Evolutionary conservation across 2,797 vertebrate species (phyloP).

Genomic region (Miichthys miiuy): DNA sequence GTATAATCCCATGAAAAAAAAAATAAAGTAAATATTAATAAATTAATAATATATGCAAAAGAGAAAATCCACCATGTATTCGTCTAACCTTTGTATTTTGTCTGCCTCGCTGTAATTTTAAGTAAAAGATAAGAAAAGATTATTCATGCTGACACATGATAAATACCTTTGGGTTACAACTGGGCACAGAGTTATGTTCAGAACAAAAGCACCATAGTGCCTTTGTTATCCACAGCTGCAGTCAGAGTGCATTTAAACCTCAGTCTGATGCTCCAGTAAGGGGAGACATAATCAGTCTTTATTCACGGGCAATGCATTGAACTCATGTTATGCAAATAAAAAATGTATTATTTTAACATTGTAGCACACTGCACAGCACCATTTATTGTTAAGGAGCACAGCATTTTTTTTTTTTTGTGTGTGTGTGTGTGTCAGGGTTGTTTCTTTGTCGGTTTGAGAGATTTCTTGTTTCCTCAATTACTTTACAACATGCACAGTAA

Average conservation of each 20-base stretch:
- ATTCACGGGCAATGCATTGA: background rate
- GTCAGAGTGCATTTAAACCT: background rate
- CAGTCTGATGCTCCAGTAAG: background rate
- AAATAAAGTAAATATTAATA: too few species aligned
- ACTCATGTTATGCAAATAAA: background rate
- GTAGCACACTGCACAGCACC: background rate
- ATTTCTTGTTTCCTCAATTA: background rate
- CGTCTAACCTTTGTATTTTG: background rate
- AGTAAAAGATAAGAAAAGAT: background rate
- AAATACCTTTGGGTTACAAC: background rate
- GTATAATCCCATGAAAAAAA: background rate
- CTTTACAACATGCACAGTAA: slow-evolving; percentile 5
- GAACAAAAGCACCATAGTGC: background rate
- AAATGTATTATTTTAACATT: background rate
- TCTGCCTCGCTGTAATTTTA: background rate
- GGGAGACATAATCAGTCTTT: background rate
- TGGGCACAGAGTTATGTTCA: background rate
- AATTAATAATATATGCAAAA: background rate
- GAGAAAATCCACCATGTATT: background rate
- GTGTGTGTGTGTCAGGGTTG: too few species aligned
- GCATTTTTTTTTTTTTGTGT: background rate
- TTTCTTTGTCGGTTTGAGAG: background rate
- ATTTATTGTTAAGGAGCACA: background rate
- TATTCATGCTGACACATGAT: background rate
- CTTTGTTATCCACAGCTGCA: background rate